These are phyloP conservation scores for Gonatopus flavifemur DNA, from an alignment of 1,140 invertebrate species.

Conservation along the genomic window DNA sequence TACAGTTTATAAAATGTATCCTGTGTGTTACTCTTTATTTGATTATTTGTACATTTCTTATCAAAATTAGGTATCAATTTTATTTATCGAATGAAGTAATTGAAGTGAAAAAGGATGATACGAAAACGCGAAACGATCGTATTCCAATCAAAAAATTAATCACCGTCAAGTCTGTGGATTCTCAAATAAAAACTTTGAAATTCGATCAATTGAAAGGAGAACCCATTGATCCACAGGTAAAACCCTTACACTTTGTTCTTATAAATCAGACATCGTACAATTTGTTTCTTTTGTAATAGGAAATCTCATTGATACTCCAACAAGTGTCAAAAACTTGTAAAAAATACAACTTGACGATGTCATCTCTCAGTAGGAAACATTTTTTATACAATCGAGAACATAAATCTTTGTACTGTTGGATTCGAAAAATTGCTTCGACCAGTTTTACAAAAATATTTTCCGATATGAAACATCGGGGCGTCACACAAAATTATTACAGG, in stretches of 20 bases:
- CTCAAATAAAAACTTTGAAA: conserved; percentile 9
- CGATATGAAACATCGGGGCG: conserved; percentile 33
- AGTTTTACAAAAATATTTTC: conserved; percentile 53
- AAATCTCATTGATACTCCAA: conserved; percentile 19
- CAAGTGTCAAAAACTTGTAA: conserved; percentile 35
- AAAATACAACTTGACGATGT: conserved; percentile 46
- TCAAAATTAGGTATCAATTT: conserved; percentile 5
- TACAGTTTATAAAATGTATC: conserved; percentile 21
- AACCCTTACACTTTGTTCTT: not conserved
- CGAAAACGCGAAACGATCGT: not conserved
- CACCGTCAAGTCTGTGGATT: conserved; percentile 7
- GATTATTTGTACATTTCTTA: conserved; percentile 12
- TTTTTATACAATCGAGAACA: conserved; percentile 46
- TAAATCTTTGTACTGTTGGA: conserved; percentile 52
- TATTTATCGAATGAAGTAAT: not conserved
- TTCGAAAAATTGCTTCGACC: conserved; percentile 53
- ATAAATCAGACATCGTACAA: not conserved
- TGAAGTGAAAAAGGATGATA: not conserved
- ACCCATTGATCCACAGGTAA: conserved; percentile 24
- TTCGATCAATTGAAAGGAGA: conserved; percentile 11
- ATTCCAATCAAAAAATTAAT: not conserved
- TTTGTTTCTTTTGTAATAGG: conserved; percentile 17
- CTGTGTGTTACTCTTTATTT: conserved; percentile 18
- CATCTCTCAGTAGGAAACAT: conserved; percentile 35
- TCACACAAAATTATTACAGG: conserved; percentile 41